Percentiles rank a stretch among this genome's conserved stretches.
Evolutionary conservation across 2,888 invertebrate genomes (phyloP).

Genomic region (Galerucella calmariensis): DNA sequence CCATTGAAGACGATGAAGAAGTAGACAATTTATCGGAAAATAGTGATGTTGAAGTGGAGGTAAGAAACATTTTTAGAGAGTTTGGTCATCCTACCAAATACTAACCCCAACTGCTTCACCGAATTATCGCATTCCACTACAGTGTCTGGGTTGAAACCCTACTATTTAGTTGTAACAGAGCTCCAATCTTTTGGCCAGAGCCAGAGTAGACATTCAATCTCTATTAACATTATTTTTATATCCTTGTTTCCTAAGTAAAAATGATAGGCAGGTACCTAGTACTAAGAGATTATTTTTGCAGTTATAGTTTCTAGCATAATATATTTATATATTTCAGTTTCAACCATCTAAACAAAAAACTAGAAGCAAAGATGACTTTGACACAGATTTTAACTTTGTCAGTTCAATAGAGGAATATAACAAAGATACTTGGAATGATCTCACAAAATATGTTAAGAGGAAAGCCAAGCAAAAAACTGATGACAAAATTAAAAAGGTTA

Average conservation of each 20-base stretch:
- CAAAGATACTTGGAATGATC: conserved; percentile 68
- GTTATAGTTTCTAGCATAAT: conserved; percentile 49
- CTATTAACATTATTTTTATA: too few relatives aligned
- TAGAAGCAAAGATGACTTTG: conserved; percentile 77
- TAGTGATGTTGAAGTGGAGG: conserved; percentile 84
- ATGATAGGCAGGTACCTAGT: too few relatives aligned
- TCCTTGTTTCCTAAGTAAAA: too few relatives aligned
- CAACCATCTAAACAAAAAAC: conserved; percentile 85
- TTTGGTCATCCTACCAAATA: neutral
- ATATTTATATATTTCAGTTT: conserved; percentile 68
- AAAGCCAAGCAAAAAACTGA: conserved; percentile 85
- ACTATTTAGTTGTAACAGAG: too few relatives aligned
- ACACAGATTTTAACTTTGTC: conserved; percentile 84
- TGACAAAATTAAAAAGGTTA: conserved; percentile 80
- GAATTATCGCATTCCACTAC: too few relatives aligned
- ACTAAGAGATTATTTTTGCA: neutral
- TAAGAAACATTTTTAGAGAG: conserved; percentile 62
- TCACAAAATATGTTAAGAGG: conserved; percentile 64
- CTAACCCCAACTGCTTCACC: too few relatives aligned
- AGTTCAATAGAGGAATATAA: conserved; percentile 83
- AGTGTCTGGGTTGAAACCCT: too few relatives aligned
- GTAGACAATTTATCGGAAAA: conserved; percentile 83
- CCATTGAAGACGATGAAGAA: conserved; percentile 85
- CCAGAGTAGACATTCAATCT: too few relatives aligned
- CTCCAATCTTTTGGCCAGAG: too few relatives aligned